Base-by-base conservation (phyloP, 1,140 invertebrate species). In the Teleopsis dalmanni region DNA sequence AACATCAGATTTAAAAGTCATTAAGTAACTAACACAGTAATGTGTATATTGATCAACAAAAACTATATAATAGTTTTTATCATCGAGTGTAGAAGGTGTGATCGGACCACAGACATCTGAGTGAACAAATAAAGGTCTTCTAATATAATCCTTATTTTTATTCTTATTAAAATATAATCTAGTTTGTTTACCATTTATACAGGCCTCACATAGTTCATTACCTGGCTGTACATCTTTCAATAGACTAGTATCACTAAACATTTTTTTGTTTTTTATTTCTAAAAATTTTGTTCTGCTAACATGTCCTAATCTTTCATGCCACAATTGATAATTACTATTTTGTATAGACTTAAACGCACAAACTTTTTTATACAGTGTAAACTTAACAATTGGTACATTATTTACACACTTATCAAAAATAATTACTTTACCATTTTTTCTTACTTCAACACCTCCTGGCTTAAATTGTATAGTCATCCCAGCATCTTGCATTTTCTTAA, bases 81-180 rank as follows among this genome's bases (percentile, higher is more conserved):
- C 54, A 48, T 64, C 52, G 18, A 60, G 31, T 14, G 60, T 60
- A 18, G 53, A 19, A 49, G 67, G 67, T 48, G 60, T 70, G 22
- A 75, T 73, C 47, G 68, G 65, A 25, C 67, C 72, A 57, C 72
- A 73, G 4, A 73, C 62, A 64, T 75, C 70, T 9, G 62, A 71
- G 56, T 69, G 61, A 23, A 68, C 52, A 58, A 66, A 67, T 46
- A 73, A 47, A 57, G 69, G 70, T 48, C 62, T 47, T 56, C 65
- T 66, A 40, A 35, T 44, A 59, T 53, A 47, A 40, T 55, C 52
- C 57, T 70, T 53, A 65, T 44, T 50, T 59, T 51, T 48, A 62
- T 31, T 21, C 42, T 65, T 57, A 40, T 60, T 45, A 62, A 73
- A 73, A n/a, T 60, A 59, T 36, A 72, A 51, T 50, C 68, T 48